Evolutionary conservation across 2,888 invertebrate genomes (phyloP), one percentile per base, ranked within the genome.

Genomic region (Gryllus longicercus): DNA sequence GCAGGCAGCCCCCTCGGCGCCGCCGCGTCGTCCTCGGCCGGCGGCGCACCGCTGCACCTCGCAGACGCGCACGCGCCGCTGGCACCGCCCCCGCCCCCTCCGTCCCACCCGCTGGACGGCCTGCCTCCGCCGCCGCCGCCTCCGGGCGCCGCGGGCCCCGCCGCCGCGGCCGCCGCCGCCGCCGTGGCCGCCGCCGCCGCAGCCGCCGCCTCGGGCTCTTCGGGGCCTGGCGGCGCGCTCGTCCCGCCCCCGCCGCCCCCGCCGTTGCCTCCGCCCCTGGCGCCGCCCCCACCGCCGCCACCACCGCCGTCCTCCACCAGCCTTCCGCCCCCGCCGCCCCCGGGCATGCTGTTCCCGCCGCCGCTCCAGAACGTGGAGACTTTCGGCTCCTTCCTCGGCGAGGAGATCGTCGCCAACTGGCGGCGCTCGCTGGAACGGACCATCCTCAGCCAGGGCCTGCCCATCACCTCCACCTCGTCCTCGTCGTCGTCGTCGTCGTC

Each of bases 321-420:
- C 21, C 82, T 82, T 78, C 80, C 79, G 79, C 81, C 82, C 80
- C 82, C 83, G 82, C 84, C 86, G 81, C 86, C 87, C 83, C 87
- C 88, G 83, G 87, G 87, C 82, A 86, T 86, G 85, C 87, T 88
- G 82, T 88, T 89, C 84, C 89, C 90, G 80, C 89, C 89, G 78
- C 89, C 90, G 83, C 89, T 91, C 84, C 91, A 91, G 86, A 92
- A 91, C 88, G 92, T 92, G 85, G 92, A 92, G 86, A 89, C 91
- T 85, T 92, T 93, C 89, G 93, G 93, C 88, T 91, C 92, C 83
- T 89, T 92, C 86, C 90, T 94, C 86, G 95, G 95, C 87, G 94
- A 94, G 87, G 94, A 95, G 87, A 92, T 95, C 87, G 95, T 95
- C 87, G 92, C 92, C 85, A 92, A 92, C 87, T 93, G 93, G 92